Evolutionary conservation across 2,113 vertebrate species (phyloP), one percentile per base, ranked within the genome.

Genomic region (Tringa solitaria): DNA sequence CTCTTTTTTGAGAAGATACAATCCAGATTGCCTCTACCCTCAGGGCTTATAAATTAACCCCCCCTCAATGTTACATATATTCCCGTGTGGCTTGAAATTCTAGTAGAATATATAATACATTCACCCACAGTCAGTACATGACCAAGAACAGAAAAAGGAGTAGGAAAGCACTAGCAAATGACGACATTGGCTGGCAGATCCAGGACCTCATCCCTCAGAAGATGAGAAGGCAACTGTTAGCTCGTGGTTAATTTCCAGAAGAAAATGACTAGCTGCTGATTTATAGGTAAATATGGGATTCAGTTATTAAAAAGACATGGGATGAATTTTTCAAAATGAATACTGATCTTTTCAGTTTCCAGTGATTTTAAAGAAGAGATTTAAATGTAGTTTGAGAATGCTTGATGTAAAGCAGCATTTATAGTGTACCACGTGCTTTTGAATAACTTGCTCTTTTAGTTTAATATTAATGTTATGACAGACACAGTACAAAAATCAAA

Each of bases 171-270:
- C 80, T 74, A 92, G 81, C 57, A 90, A 95, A 89, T 89, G 92
- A 57, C 53, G 32, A 92, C 68, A 53, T 13, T 89, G 73, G 35
- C 30, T 21, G n/a, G 87, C 18, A 95, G 87, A 75, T 77, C 74
- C 59, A 87, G 56, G 75, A 84, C 19, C 43, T 84, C 32, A 46
- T 43, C 22, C 64, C 43, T 68, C 59, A 65, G 76, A 90, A 82
- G 37, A 75, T 48, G 48, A 96, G 69, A 96, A 88, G 74, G 56
- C 53, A 95, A 85, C 87, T 57, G 51, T 43, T 93, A 94, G 43
- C 45, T 73, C 89, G 72, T 90, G 73, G 84, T 33, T 87, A 78
- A 93, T 91, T 98, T 97, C 75, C 80, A 89, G 63, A 92, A 92
- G 78, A 39, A 94, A 75, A 65, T n/a, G 0, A 57, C 32, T 82